Base-by-base conservation (phyloP, 2,797 vertebrate species). In the Orientallactaga sibirica region DNA sequence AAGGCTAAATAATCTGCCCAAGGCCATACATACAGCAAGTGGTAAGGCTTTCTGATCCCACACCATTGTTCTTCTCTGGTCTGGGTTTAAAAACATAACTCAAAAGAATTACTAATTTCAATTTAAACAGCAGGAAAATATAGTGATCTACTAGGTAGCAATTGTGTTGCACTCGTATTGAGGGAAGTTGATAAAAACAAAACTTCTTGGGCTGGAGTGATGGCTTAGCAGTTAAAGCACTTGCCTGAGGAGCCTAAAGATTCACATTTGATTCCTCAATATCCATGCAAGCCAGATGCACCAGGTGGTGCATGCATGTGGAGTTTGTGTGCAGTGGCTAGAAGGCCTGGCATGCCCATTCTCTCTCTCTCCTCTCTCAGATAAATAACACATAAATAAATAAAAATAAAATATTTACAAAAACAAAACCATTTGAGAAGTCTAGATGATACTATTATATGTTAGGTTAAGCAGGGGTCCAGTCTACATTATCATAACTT, bases 61-160 rank as follows among this genome's bases (percentile, higher is more conserved):
- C 62, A 90, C 11, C 71, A 81, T 37, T 58, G 12, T 20, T 88
- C 48, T 62, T 77, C 58, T 94, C n/a, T 78, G 7, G 61, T 90
- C 61, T 88, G 33, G 52, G 12, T 25, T 11, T 88, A 29, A 20
- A 95, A 96, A 90, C 68, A 77, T 16, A 87, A 68, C 24, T 16
- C 83, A 61, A 85, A 83, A 66, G 37, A 90, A 91, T 86, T 88
- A 83, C 75, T 74, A 71, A 94, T 89, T 94, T 92, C 29, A 84
- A 29, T 84, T 70, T 75, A 89, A 92, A 68, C 86, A 90, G 68
- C 61, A 77, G 78, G 67, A 95, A 95, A 93, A 70, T 90, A 92
- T 41, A 78, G 3, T 79, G 16, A 81, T 92, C 76, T 81, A 29
- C 55, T 76, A 82, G 52, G 71, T 37, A 64, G 33, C 62, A 80